Evolutionary conservation across 2,888 invertebrate genomes (phyloP).

Genomic region (Achlya flavicornis): DNA sequence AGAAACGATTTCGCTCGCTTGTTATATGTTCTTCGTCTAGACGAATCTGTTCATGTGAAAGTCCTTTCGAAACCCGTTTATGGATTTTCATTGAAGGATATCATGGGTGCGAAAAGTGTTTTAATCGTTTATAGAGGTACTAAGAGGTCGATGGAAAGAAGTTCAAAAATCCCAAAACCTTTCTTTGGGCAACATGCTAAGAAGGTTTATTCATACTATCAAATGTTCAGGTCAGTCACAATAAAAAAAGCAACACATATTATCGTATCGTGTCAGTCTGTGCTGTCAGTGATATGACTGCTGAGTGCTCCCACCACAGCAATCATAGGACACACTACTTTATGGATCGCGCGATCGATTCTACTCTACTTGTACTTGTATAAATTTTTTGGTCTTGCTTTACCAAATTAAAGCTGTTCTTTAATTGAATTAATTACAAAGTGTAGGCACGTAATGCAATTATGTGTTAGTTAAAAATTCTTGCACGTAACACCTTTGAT

Average conservation of each 20-base stretch:
- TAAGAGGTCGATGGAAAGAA: too few species aligned
- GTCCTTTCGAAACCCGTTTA: not conserved
- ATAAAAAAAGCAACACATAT: too few species aligned
- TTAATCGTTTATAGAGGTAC: too few species aligned
- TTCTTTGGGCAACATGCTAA: too few species aligned
- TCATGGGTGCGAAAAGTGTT: not conserved
- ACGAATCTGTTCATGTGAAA: conserved; percentile 30
- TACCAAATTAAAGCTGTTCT: not conserved
- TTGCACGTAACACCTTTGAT: conserved; percentile 4
- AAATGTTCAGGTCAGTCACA: too few species aligned
- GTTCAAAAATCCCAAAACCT: too few species aligned
- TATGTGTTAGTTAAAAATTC: conserved; percentile 6
- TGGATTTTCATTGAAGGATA: not conserved
- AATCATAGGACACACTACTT: too few species aligned
- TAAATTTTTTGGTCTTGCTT: not conserved
- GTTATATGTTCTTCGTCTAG: conserved; percentile 60
- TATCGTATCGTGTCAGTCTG: too few species aligned
- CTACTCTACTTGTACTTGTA: not conserved
- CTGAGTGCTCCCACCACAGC: too few species aligned
- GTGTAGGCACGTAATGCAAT: not conserved
- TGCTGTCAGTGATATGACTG: too few species aligned
- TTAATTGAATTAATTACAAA: not conserved
- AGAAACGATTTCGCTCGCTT: conserved; percentile 47
- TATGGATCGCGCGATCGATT: not conserved
- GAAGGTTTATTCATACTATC: too few species aligned